Evolutionary conservation across 2,888 invertebrate genomes (phyloP), one percentile per base, ranked within the genome.

Genomic region (Dasysyrphus albostriatus): DNA sequence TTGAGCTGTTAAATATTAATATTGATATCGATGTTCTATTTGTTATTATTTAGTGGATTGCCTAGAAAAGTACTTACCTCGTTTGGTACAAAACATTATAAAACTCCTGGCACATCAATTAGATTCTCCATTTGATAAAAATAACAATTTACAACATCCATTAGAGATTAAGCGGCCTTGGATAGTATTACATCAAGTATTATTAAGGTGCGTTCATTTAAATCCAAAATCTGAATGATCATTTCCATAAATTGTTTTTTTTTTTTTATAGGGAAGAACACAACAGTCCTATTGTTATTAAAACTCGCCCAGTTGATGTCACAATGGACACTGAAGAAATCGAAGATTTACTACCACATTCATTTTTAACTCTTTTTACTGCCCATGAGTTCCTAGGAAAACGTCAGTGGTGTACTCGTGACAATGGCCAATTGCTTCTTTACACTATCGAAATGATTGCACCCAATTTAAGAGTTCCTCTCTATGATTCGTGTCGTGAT

Each of bases 301-400:
- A 92, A 59, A 89, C 70, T 9, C 88, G 85, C 8, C 72, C 82
- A 0, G 0, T 70, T 19, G 88, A 89, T 69, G 72, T 24, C 32
- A 90, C 32, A 89, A 90, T 84, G 90, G 92, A 89, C 82, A 89
- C 90, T n/a, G 90, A 93, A 39, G 93, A 93, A 47, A 93, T 94
- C 12, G 95, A 95, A 88, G 95, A 90, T 5, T 65, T 95, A 77
- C 93, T 96, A 32, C 96, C 96, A 2, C 94, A 95, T 63, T 96
- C 97, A 0, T 93, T 98, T 67, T 94, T 95, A 93, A 94, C 97
- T 82, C 93, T 98, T 77, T 96, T 97, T 90, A 95, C 96, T 54
- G 97, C 96, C 2, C 98, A 98, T 91, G 97, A 98, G 89, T 96
- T 96, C 91, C 93, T 98, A 56, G 97, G 97, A 80, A 95, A 95